phyloP scores from a whole-genome alignment of 2,888 invertebrate species.

The Thysanoteuthis rhombus region DNA sequence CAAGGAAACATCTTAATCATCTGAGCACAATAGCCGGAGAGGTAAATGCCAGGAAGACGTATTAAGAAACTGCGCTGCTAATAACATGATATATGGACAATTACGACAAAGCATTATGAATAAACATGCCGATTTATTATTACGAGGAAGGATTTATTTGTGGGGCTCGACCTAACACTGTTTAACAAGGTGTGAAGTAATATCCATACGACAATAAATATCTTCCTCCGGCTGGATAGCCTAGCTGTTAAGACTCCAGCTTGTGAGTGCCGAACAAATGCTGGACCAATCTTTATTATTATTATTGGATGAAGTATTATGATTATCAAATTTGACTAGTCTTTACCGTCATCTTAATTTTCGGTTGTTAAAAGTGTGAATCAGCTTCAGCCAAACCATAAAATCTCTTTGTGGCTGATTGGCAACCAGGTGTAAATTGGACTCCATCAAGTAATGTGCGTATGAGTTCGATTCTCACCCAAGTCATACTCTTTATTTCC shows the following conservation, averaged over 20 bases:
- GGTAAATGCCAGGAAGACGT: neutral
- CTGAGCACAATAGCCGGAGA: neutral
- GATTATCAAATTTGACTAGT: too few relatives aligned
- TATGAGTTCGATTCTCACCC: too few relatives aligned
- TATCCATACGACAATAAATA: neutral
- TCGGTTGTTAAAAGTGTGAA: too few relatives aligned
- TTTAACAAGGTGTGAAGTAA: constrained; percentile 12
- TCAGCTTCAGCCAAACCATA: too few relatives aligned
- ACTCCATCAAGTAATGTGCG: too few relatives aligned
- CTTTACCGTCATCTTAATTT: too few relatives aligned
- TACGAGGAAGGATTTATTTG: neutral
- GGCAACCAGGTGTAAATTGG: too few relatives aligned
- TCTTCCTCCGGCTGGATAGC: neutral
- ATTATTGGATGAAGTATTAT: too few relatives aligned
- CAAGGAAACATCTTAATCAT: neutral
- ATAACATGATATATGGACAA: neutral
- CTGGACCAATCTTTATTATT: too few relatives aligned
- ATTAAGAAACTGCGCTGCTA: neutral
- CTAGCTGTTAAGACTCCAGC: neutral
- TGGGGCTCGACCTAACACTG: neutral
- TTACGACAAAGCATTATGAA: neutral
- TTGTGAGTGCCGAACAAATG: neutral
- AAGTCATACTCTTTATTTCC: too few relatives aligned
- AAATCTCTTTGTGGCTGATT: too few relatives aligned
- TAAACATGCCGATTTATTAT: constrained; percentile 12